Base-by-base conservation (phyloP, 2,888 invertebrate species). In the Spilarctia lutea region DNA sequence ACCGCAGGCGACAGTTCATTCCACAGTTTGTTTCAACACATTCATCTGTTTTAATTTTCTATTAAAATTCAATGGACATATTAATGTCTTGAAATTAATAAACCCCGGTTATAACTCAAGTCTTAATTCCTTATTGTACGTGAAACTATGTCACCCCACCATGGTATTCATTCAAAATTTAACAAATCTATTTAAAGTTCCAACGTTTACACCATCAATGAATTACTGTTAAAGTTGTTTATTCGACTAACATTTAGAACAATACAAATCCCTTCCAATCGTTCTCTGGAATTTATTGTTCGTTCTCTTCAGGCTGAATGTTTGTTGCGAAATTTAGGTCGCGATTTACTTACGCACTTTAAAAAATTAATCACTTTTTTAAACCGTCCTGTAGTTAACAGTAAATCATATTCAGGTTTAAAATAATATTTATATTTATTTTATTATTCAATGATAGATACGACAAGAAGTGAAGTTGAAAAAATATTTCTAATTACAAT, bases 191-290 rank as follows among this genome's bases (percentile, higher is more conserved):
- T 77, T 79, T 73, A 66, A 72, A 82, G 24, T 77, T 52, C n/a
- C 63, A 39, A 65, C 45, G 30, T 69, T 66, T 35, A 69, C 71
- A 66, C 39, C 65, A 65, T 63, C 45, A 76, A 72, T 76, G 75
- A 76, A 79, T 72, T 69, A 70, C 45, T 77, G 74, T 74, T 76
- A 74, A 77, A 79, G 75, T 78, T 63, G 84, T 79, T 75, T 83
- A 80, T 76, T 67, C 71, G 74, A 82, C 70, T 77, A 81, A 81
- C 84, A 85, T 84, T 83, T 82, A 81, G 63, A 81, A 85, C 84
- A 85, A 84, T 85, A 76, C 70, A 4, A 68, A 69, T 70, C 73
- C 79, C 72, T 77, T 72, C 65, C 69, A 77, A 74, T 73, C 67
- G 75, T 63, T 67, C 56, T 75, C 56, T 45, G 78, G 83, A 78